A percentile compares a stretch with the other conserved stretches of the same genome.
Conservation (phyloP, 1,140 invertebrate species). For the Drosophila bipectinata region DNA sequence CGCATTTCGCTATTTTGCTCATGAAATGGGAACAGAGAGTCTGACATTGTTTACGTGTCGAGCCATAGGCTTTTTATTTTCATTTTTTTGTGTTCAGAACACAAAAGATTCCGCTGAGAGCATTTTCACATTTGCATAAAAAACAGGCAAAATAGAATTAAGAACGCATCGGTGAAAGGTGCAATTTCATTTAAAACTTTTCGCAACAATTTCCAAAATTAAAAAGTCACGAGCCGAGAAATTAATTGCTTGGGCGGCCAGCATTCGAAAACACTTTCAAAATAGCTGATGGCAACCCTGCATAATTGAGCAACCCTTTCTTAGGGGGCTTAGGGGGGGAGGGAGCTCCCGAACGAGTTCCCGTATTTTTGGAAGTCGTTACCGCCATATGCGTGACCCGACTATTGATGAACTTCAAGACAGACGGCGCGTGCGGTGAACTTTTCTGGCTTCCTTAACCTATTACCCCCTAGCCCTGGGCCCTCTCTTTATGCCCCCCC, state of each 20-base stretch:
- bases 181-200: not conserved
- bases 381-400: slow-evolving; percentile 43
- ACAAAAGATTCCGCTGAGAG: slow-evolving; percentile 28
- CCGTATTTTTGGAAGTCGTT: not conserved
- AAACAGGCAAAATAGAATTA: not conserved
- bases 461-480: too few species aligned
- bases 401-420: slow-evolving; percentile 66
- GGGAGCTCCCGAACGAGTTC: too few species aligned
- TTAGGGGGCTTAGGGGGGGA: not conserved
- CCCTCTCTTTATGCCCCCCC: too few species aligned
- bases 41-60: slow-evolving; percentile 62
- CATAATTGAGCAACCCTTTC: slow-evolving; percentile 40
- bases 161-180: not conserved
- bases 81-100: not conserved
- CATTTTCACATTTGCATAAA: slow-evolving; percentile 23
- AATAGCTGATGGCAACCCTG: slow-evolving; percentile 47
- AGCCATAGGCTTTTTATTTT: slow-evolving; percentile 1
- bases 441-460: slow-evolving; percentile 50
- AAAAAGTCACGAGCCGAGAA: slow-evolving; percentile 35
- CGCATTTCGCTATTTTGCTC: not conserved
- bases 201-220: slow-evolving; percentile 58
- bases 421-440: slow-evolving; percentile 67
- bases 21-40: slow-evolving; percentile 10
- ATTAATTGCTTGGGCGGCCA: slow-evolving; percentile 48
- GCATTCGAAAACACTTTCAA: not conserved